A percentile compares a stretch with the other conserved stretches of the same genome.
These are phyloP conservation scores for Percopsis omiscomaycus DNA, from an alignment of 2,797 vertebrate genomes.

Conservation along the genomic window DNA sequence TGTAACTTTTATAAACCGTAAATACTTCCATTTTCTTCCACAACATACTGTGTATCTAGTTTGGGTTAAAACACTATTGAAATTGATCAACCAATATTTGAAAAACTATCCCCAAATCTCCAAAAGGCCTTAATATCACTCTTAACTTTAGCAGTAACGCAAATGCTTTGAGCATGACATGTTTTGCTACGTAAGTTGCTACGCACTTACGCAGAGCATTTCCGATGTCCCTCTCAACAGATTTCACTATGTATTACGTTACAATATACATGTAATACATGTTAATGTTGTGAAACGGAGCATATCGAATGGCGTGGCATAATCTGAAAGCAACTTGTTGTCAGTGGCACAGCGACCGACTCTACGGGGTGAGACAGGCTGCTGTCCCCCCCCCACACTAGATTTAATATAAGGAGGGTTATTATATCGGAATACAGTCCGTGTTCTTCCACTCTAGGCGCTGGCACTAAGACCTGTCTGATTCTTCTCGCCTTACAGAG, in stretches of 20 bases:
- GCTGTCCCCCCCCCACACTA: slow-evolving; percentile 33
- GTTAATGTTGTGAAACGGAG: slow-evolving; percentile 21
- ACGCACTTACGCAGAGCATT: no score
- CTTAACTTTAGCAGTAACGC: no score
- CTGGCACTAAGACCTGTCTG: slow-evolving; percentile 61
- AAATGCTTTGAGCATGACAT: no score
- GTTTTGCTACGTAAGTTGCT: no score
- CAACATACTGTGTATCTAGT: no score
- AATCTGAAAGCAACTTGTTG: slow-evolving; percentile 27
- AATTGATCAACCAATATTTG: no score
- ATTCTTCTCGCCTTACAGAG: slow-evolving; percentile 67
- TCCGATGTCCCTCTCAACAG: slow-evolving; percentile 25
- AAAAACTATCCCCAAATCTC: no score
- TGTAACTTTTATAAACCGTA: no score
- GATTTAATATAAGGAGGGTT: slow-evolving; percentile 64
- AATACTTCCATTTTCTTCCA: no score
- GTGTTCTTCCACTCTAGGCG: slow-evolving; percentile 54
- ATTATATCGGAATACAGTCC: slow-evolving; percentile 64
- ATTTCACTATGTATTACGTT: slow-evolving; percentile 10
- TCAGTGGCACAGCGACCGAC: slow-evolving; percentile 10
- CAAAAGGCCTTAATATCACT: no score
- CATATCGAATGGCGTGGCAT: slow-evolving; percentile 19
- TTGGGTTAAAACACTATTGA: no score
- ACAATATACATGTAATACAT: slow-evolving; percentile 8
- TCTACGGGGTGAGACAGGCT: slow-evolving; percentile 18